Evolutionary conservation across 2,113 vertebrate species (phyloP).

Genomic region (Cichladusa arquata): DNA sequence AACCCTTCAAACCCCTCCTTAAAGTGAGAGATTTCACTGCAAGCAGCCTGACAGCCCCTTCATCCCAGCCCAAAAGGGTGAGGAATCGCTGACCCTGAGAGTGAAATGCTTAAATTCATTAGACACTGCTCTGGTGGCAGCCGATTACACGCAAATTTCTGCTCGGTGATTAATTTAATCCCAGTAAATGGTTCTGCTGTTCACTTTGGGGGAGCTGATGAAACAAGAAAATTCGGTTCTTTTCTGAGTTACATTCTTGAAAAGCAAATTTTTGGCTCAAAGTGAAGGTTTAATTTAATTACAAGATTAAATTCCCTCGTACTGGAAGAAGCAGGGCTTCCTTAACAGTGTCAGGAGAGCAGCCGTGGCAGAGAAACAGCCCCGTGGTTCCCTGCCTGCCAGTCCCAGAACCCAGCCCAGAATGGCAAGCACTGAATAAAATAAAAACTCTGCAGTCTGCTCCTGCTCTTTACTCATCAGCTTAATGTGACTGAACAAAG

Average conservation of each 20-base stretch:
- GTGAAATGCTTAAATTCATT: background rate
- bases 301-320: background rate
- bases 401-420: background rate
- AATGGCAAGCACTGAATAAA: rapidly evolving
- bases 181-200: background rate
- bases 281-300: constrained; percentile 8
- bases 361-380: background rate
- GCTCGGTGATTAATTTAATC: background rate
- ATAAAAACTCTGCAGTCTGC: background rate
- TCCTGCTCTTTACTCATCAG: background rate
- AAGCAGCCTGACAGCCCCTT: background rate
- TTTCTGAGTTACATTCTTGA: background rate
- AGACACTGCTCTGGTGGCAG: background rate
- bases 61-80: background rate
- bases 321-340: background rate
- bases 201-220: background rate
- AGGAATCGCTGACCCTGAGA: background rate
- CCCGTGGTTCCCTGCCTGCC: rapidly evolving
- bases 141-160: background rate
- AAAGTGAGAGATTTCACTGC: rapidly evolving
- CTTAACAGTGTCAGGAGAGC: background rate
- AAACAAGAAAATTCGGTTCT: background rate
- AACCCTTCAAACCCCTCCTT: background rate
- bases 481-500: background rate
- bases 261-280: background rate